phyloP scores from a whole-genome alignment of 2,888 invertebrate species.

The Andrena flavipes region DNA sequence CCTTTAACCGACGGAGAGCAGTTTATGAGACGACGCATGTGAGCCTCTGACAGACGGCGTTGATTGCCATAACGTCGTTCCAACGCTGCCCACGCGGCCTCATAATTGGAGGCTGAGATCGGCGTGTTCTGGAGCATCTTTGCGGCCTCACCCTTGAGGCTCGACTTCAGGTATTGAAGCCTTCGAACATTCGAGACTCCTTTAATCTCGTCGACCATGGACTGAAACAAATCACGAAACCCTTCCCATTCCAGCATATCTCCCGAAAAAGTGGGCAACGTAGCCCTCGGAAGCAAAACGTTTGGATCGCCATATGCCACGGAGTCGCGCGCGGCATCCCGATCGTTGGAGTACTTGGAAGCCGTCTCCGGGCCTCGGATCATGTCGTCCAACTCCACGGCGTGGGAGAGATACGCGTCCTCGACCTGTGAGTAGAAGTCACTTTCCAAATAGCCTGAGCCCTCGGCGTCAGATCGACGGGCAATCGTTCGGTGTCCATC shows the following conservation, averaged over 20 bases:
- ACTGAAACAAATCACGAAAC: not conserved
- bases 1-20: not conserved
- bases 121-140: not conserved
- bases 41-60: not conserved
- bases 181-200: not conserved
- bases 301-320: not conserved
- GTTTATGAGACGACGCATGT: not conserved
- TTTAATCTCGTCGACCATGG: not conserved
- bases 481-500: accelerated
- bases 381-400: not conserved
- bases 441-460: not conserved
- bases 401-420: not conserved
- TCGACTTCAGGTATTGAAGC: constrained; percentile 1
- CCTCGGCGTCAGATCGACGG: not conserved
- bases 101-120: not conserved
- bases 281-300: not conserved
- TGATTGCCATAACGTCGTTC: not conserved
- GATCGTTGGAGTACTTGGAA: not conserved
- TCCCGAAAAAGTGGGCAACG: not conserved
- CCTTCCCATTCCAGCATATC: not conserved
- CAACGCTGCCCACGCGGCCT: not conserved
- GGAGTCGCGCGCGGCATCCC: no score
- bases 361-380: not conserved
- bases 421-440: not conserved
- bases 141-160: not conserved